Evolutionary conservation across 2,797 vertebrate genomes (phyloP).

Genomic region (Chromobotia macracanthus): DNA sequence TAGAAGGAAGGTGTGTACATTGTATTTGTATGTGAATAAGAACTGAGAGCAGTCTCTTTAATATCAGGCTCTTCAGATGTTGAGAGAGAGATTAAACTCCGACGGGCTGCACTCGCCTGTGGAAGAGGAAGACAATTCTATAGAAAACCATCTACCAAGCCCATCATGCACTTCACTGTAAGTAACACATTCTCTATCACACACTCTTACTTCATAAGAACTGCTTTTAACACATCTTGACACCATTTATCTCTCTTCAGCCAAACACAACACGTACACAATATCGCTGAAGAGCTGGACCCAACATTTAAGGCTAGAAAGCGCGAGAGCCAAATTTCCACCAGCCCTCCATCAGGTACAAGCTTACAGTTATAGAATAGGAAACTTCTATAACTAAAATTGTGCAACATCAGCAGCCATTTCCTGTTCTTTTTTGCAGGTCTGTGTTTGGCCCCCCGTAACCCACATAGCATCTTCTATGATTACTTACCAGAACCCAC

Average conservation of each 20-base stretch:
- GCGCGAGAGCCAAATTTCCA: constrained; percentile 49
- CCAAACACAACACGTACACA: constrained; percentile 69
- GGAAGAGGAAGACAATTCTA: constrained; percentile 69
- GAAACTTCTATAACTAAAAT: not conserved
- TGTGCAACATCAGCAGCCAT: not conserved
- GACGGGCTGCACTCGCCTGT: constrained; percentile 76
- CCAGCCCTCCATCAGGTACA: constrained; percentile 34
- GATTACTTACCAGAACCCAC: constrained; percentile 75
- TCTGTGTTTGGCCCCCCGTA: constrained; percentile 60
- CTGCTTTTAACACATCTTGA: not conserved
- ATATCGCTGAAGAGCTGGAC: constrained; percentile 80
- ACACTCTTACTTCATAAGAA: not conserved
- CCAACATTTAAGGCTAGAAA: constrained; percentile 78
- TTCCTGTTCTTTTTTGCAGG: constrained; percentile 16
- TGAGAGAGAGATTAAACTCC: constrained; percentile 76
- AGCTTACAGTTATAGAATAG: constrained; percentile 53
- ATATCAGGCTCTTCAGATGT: constrained; percentile 59
- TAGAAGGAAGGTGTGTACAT: not conserved
- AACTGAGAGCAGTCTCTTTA: not conserved
- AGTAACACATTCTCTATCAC: constrained; percentile 28
- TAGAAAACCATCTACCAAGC: constrained; percentile 69
- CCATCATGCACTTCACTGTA: constrained; percentile 66
- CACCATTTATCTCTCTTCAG: constrained; percentile 58
- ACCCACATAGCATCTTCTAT: constrained; percentile 65
- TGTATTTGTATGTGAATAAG: not conserved